Conservation (phyloP, 2,113 vertebrate genomes). For the Cavia porcellus region DNA sequence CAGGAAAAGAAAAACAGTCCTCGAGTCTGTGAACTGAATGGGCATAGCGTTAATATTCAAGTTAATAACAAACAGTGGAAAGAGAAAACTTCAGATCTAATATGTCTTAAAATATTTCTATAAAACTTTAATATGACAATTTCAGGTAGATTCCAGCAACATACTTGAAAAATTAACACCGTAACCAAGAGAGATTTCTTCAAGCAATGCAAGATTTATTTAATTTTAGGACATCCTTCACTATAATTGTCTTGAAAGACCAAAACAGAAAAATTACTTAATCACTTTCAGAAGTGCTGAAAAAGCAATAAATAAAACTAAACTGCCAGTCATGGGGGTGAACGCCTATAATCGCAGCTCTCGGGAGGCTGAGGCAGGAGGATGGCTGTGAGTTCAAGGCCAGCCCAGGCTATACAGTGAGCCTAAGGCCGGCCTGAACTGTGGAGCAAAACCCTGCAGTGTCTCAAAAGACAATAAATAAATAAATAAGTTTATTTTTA, state of each 20-base stretch:
- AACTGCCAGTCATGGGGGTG: no score
- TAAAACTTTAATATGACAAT: neutral
- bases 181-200: neutral
- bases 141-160: neutral
- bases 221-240: neutral
- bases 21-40: neutral
- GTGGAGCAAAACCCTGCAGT: no score
- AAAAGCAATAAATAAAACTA: neutral
- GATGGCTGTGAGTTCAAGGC: no score
- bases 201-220: neutral
- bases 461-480: no score
- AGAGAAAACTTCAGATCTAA: neutral
- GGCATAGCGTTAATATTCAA: neutral
- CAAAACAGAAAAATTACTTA: neutral
- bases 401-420: no score
- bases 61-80: neutral
- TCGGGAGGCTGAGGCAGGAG: no score
- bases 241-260: neutral
- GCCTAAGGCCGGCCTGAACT: no score
- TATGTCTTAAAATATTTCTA: neutral
- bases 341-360: no score
- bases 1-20: neutral
- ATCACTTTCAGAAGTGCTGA: neutral
- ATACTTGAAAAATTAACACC: neutral
- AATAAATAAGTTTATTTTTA: no score